These are phyloP conservation scores for Drosophila subsilvestris DNA, from an alignment of 2,888 invertebrate genomes.

Conservation along the genomic window DNA sequence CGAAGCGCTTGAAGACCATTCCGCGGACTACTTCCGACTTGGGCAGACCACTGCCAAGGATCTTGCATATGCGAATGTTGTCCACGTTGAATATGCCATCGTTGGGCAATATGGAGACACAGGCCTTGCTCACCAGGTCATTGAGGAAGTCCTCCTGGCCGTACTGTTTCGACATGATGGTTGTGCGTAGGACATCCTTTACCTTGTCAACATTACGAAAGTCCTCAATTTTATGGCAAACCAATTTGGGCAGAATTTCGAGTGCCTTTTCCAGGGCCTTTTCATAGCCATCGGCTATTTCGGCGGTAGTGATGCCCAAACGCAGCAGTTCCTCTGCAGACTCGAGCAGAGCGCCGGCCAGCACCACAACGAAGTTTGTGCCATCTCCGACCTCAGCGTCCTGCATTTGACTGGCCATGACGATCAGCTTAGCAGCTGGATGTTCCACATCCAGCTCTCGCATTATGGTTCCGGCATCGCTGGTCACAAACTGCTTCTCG, in stretches of 20 bases:
- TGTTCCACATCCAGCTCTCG: constrained; percentile 98
- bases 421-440: constrained; percentile 98
- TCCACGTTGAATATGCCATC: constrained; percentile 97
- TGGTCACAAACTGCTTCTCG: constrained; percentile 99
- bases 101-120: constrained; percentile 94
- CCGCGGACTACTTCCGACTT: constrained; percentile 94
- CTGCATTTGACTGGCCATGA: constrained; percentile 98
- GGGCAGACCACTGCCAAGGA: constrained; percentile 92
- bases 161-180: constrained; percentile 99
- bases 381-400: constrained; percentile 99
- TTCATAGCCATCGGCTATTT: constrained; percentile 98
- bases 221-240: constrained; percentile 91
- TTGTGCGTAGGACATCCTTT: constrained; percentile 89
- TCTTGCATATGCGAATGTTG: constrained; percentile 95
- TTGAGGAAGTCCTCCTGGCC: constrained; percentile 98
- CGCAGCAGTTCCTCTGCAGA: constrained; percentile 95
- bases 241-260: constrained; percentile 93
- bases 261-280: constrained; percentile 94
- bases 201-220: constrained; percentile 88
- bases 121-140: constrained; percentile 93
- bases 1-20: constrained; percentile 98
- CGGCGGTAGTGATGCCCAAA: constrained; percentile 97
- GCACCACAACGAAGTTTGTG: constrained; percentile 98
- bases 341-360: constrained; percentile 96
- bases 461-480: constrained; percentile 99